Base-by-base conservation (phyloP, 2,888 invertebrate species). In the Plagodis dolabraria region DNA sequence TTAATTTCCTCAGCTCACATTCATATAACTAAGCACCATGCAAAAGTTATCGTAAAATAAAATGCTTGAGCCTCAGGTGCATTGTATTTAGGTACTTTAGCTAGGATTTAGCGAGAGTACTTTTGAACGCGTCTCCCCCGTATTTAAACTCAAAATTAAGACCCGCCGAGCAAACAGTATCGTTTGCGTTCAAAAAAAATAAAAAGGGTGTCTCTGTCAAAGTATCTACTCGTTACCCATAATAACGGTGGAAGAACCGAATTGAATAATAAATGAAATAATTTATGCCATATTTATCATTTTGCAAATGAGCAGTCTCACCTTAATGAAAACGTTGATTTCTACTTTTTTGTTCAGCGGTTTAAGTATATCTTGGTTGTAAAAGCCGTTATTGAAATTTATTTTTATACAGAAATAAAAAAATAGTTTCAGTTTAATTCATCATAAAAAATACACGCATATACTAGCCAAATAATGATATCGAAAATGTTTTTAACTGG, bases 221-320 rank as follows among this genome's bases (percentile, higher is more conserved):
- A 87, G 85, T 86, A 85, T 80, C 85, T 83, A 72, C 82, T 85
- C 84, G 85, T 79, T 84, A 80, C 77, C 72, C 82, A 78, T 84
- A 85, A 86, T 87, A 86, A 76, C 83, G 74, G 76, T 74, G 85
- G 90, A 92, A 91, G 90, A 92, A 92, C 85, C 75, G 86, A 92
- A 92, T 91, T 92, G 93, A 93, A 93, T 93, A 92, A 85, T 92
- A 93, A 93, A 93, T 93, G 93, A 93, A 93, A 93, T 93, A 93
- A 93, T 93, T 93, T 93, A 93, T 93, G 92, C 89, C 88, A 92
- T 92, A 92, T 93, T 92, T 92, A 93, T 92, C 86, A 92, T 92
- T 91, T 92, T 89, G 92, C 92, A 91, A 92, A 92, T 91, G 92
- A 89, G 87, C 87, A 87, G 82, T 76, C 89, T 87, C 86, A 92